These are phyloP conservation scores for Hypolimnas misippus DNA, from an alignment of 2,888 invertebrate species.

Conservation along the genomic window DNA sequence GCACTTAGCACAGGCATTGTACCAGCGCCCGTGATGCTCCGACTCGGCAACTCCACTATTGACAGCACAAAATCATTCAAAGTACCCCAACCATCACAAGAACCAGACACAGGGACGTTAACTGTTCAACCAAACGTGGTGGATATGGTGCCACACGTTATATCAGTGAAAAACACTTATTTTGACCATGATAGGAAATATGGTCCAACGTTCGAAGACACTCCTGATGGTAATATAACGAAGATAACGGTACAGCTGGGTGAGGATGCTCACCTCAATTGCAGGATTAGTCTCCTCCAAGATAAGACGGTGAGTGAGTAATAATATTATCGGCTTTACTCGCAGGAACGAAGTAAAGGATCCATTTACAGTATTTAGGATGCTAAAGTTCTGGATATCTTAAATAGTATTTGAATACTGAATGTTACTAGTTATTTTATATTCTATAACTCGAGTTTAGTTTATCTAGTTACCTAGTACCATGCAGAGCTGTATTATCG, in stretches of 20 bases:
- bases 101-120: constrained; percentile 45
- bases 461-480: too few relatives aligned
- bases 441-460: too few relatives aligned
- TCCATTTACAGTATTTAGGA: not conserved
- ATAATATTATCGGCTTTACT: not conserved
- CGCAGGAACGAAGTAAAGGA: not conserved
- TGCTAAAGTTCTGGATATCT: constrained; percentile 12
- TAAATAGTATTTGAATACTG: not conserved
- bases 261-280: constrained; percentile 88
- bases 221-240: constrained; percentile 83
- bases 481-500: too few relatives aligned
- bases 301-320: constrained; percentile 87
- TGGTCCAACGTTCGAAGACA: constrained; percentile 88
- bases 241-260: constrained; percentile 90
- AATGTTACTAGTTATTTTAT: not conserved
- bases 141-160: constrained; percentile 67
- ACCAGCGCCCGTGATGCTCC: constrained; percentile 75
- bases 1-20: constrained; percentile 70
- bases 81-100: constrained; percentile 69
- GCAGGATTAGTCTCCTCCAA: constrained; percentile 88
- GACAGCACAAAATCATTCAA: constrained; percentile 80
- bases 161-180: constrained; percentile 71
- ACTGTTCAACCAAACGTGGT: constrained; percentile 48
- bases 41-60: constrained; percentile 78
- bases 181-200: constrained; percentile 84